Base-by-base conservation (phyloP, 2,888 invertebrate species). In the Plagodis dolabraria region DNA sequence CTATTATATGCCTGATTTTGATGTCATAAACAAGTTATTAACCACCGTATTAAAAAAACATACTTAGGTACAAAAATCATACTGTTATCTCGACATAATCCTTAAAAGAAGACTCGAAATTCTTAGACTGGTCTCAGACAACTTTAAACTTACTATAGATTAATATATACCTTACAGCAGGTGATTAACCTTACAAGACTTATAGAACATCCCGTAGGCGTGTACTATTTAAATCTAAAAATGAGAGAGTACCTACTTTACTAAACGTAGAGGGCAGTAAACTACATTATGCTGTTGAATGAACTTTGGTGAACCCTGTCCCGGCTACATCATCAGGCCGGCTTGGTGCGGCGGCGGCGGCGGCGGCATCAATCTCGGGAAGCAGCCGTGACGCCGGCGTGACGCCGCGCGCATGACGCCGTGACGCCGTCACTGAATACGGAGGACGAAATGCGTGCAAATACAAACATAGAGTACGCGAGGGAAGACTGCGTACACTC, bases 321-420 rank as follows among this genome's bases (percentile, higher is more conserved):
- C 33, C 33, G 52, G 35, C 36, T 36, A 45, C 45, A 40, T 12
- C 0, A 40, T 10, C 5, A 8, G 40, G 10, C 5, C 64, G 63
- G 33, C 11, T 22, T 22, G 22, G 22, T 22, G 12, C 43, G 12
- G 34, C 46, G 40, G 8, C 40, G 46, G 42, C 42, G 42, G 33
- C 45, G 36, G 10, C 45, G 46, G 35, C 75, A 77, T 79, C 76
- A 71, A 76, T 79, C 72, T 76, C 70, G 59, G 63, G 61, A 68
- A 69, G 53, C 68, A 58, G 64, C 72, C 79, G 78, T 77, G 76
- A 73, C 72, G 67, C 40, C 12, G 50, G 6, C 42, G 43, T 52
- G 56, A 47, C 57, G 53, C 38, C 38, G 50, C 33, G 35, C 12
- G 11, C 36, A 42, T 47, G 53, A 48, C 57, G 53, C 42, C 10